Conservation (phyloP, 2,113 vertebrate genomes). For the Albula glossodonta region DNA sequence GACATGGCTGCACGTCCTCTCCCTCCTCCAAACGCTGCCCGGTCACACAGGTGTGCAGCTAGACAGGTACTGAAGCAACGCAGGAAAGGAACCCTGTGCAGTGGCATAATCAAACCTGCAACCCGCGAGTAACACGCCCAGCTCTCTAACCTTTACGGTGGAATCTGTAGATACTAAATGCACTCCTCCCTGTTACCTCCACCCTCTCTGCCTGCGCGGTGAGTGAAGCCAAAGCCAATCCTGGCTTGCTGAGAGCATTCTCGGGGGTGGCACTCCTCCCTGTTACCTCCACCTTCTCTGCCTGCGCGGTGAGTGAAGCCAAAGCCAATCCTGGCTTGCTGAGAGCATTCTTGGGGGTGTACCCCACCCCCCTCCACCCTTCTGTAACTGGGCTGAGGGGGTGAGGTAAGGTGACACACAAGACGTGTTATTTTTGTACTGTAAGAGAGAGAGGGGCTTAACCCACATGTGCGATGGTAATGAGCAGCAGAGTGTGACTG, state of each 20-base stretch:
- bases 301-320: constrained; percentile 46
- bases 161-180: too few relatives aligned
- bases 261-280: too few relatives aligned
- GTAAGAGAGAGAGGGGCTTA: constrained; percentile 53
- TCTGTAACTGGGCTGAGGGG: constrained; percentile 40
- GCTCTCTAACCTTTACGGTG: too few relatives aligned
- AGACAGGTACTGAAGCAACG: too few relatives aligned
- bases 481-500: constrained; percentile 62
- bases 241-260: constrained; percentile 63
- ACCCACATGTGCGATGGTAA: constrained; percentile 63
- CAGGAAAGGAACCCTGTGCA: too few relatives aligned
- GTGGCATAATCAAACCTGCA: too few relatives aligned
- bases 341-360: constrained; percentile 54
- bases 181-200: too few relatives aligned
- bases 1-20: too few relatives aligned
- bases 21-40: too few relatives aligned
- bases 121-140: too few relatives aligned
- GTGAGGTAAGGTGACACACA: constrained; percentile 73
- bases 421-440: constrained; percentile 56
- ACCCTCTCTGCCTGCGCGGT: background rate
- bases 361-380: constrained; percentile 36
- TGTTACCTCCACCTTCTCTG: constrained; percentile 41
- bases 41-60: too few relatives aligned
- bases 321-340: constrained; percentile 66
- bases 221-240: constrained; percentile 64